Base-by-base conservation (phyloP, 2,113 vertebrate species). In the Thymallus thymallus region DNA sequence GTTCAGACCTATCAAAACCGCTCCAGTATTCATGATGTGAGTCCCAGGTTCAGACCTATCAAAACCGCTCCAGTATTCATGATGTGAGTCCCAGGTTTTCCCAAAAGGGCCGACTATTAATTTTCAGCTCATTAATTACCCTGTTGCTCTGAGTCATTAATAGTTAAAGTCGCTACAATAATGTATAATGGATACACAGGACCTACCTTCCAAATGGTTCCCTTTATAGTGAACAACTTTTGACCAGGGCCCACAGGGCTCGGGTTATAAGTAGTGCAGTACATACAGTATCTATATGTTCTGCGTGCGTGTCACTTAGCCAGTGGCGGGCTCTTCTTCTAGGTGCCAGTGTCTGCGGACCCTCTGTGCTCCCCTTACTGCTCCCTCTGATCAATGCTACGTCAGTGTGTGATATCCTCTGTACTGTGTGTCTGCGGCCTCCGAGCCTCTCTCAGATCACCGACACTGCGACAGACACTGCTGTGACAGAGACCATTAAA, bases 61-160 rank as follows among this genome's bases (percentile, higher is more conserved):
- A 51, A 41, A 41, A 46, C 7, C 14, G 18, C n/a, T 35, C 20
- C 5, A 71, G 83, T 86, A 86, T 89, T 88, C 88, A 84, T 89
- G 86, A 87, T 88, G 84, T 73, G 55, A 84, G 65, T 70, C 68
- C 23, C 87, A 85, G 78, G 77, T 91, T 90, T 93, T 93, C 94
- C 89, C 89, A 90, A 87, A 77, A 88, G 92, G 76, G 78, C 7
- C 80, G 82, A 91, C 91, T 88, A 88, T 92, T 88, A 87, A 86
- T 89, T 91, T 93, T 87, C 87, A 89, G 88, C 91, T 93, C 91
- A 87, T 94, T 94, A 95, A 93, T 93, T 92, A 91, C 85, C 74
- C 78, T 87, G 86, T 87, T 88, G 86, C 88, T 86, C 79, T 85
- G 86, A 41, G 35, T 93, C 93, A 95, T 95, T 94, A 95, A 95